Conservation (phyloP, 1,140 invertebrate genomes). For the Penaeus japonicus region DNA sequence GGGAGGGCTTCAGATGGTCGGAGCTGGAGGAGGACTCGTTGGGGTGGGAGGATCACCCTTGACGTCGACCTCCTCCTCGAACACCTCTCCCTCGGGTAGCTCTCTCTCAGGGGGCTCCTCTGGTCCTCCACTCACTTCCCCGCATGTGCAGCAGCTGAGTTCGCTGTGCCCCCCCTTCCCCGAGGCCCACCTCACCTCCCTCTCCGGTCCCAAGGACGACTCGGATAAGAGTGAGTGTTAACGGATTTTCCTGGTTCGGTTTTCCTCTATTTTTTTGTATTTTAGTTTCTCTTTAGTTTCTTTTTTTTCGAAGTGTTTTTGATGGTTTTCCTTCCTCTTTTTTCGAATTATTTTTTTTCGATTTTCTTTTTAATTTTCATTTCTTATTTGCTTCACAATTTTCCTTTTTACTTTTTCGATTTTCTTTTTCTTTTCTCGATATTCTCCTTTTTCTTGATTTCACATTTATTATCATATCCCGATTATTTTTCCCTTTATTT, state of each 20-base stretch:
- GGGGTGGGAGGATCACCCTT: slow-evolving; percentile 30
- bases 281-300: background rate
- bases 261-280: background rate
- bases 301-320: too few species aligned
- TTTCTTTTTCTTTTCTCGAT: too few species aligned
- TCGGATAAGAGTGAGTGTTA: slow-evolving; percentile 35
- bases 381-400: too few species aligned
- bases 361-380: too few species aligned
- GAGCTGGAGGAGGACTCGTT: background rate
- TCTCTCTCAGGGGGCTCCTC: slow-evolving; percentile 25
- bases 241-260: background rate
- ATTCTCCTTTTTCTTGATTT: too few species aligned
- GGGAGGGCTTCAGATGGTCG: background rate
- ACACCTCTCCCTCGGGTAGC: slow-evolving; percentile 23
- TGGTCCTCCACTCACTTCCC: slow-evolving; percentile 42
- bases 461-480: too few species aligned
- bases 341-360: too few species aligned
- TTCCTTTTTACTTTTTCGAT: too few species aligned
- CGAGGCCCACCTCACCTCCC: slow-evolving; percentile 48
- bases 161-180: slow-evolving; percentile 48
- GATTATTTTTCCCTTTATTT: too few species aligned
- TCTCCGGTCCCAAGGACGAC: slow-evolving; percentile 40
- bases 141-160: slow-evolving; percentile 44
- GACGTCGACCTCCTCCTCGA: background rate
- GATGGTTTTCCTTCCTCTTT: too few species aligned